Percentiles rank a stretch among this genome's conserved stretches.
These are phyloP conservation scores for Syngnathoides biaculeatus DNA, from an alignment of 2,113 vertebrate genomes.

Conservation along the genomic window DNA sequence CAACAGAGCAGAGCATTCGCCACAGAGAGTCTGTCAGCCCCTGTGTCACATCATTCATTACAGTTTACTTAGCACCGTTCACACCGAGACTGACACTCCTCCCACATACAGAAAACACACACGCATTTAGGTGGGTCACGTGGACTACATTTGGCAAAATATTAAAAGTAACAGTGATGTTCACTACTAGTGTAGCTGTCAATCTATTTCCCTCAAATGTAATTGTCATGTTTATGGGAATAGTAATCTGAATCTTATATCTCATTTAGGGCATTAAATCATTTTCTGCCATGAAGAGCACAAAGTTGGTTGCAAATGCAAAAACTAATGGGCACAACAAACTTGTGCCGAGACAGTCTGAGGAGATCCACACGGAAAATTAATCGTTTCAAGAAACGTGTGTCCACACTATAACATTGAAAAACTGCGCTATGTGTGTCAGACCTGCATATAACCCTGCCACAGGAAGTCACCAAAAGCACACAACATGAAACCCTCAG, in stretches of 20 bases:
- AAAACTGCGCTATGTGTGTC: too few relatives aligned
- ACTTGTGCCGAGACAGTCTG: too few relatives aligned
- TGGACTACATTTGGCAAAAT: neutral
- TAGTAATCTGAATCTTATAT: neutral
- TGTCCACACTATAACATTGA: too few relatives aligned
- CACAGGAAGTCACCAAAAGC: too few relatives aligned
- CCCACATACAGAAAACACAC: conserved; percentile 19
- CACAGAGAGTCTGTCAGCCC: conserved; percentile 13
- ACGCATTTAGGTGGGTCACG: conserved; percentile 14
- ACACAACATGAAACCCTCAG: too few relatives aligned
- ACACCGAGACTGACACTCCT: conserved; percentile 17
- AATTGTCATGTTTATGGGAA: neutral
- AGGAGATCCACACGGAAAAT: too few relatives aligned
- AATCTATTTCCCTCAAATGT: neutral
- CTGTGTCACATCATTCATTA: conserved; percentile 26
- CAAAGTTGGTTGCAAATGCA: too few relatives aligned
- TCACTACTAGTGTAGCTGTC: neutral
- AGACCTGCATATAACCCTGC: too few relatives aligned
- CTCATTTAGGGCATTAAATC: neutral
- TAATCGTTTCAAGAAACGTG: too few relatives aligned
- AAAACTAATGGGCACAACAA: too few relatives aligned
- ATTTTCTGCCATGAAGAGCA: too few relatives aligned
- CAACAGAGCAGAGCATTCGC: conserved; percentile 16
- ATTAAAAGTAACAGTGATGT: neutral
- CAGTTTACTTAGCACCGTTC: conserved; percentile 36